Base-by-base conservation (phyloP, 2,113 vertebrate genomes). In the Cinclus cinclus region DNA sequence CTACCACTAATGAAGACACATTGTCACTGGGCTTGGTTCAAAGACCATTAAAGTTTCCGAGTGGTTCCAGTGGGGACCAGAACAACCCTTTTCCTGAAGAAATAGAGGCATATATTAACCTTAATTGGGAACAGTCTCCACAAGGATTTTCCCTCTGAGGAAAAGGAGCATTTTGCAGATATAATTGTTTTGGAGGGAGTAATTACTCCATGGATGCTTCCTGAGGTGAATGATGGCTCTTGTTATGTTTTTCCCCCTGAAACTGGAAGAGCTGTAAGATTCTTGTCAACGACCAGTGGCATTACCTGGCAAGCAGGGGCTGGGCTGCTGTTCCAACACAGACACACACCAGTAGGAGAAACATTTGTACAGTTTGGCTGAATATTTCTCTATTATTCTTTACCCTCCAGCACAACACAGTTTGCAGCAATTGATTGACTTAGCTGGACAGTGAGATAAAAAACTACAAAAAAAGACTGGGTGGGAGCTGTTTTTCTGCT, bases 381-480 rank as follows among this genome's bases (percentile, higher is more conserved):
- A 62, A 42, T 75, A 78, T 89, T 90, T 83, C 67, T 89, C 55
- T 83, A 21, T 89, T 93, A 83, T 94, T 89, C 69, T 79, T 42
- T 74, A 47, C 89, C 91, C 96, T 92, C 76, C 67, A 96, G 96
- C 96, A 96, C 75, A 95, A 68, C 89, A 92, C 89, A 87, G 89
- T 96, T 93, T 92, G 94, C 44, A 92, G 83, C 67, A 80, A 91
- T 87, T 96, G 95, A 95, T 92, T 93, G 86, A 76, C 94, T 93
- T 94, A 59, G 88, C 77, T 93, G 92, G 95, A 91, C 83, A 75
- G 79, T 58, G 87, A 95, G 93, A 95, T 93, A 91, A 96, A 93
- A 95, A 96, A 58, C 58, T 95, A 83, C 87, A 90, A 87, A 74
- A 74, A 83, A 81, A 92, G 65, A 41, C 42, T 0, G 0, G 44